phyloP scores from a whole-genome alignment of 1,140 invertebrate species.

The Bilobella aurantiaca region DNA sequence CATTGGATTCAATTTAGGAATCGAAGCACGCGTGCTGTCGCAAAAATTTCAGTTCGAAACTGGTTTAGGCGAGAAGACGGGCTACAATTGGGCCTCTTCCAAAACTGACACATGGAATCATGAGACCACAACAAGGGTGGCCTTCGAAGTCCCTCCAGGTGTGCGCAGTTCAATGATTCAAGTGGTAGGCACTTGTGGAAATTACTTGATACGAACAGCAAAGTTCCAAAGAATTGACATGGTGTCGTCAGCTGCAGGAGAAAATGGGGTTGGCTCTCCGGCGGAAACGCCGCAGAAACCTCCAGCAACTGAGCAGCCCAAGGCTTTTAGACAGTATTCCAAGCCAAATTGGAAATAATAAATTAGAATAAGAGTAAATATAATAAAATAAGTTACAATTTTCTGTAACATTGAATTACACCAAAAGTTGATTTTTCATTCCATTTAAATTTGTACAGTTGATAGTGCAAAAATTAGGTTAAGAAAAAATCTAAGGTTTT shows the following conservation, averaged over 20 bases:
- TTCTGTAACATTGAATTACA: too few relatives aligned
- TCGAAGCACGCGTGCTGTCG: neutral
- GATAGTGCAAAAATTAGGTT: too few relatives aligned
- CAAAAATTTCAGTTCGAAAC: slow-evolving; percentile 5
- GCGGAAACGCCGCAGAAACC: too few relatives aligned
- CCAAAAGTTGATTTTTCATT: too few relatives aligned
- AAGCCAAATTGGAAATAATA: too few relatives aligned
- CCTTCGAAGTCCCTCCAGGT: slow-evolving; percentile 11
- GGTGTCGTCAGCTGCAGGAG: neutral
- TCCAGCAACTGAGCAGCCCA: too few relatives aligned
- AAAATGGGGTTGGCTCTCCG: too few relatives aligned
- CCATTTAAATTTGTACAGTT: too few relatives aligned
- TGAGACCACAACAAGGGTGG: neutral
- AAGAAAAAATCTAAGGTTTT: too few relatives aligned
- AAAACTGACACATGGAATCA: slow-evolving; percentile 5
- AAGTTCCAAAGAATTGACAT: slow-evolving; percentile 8
- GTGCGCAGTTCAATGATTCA: slow-evolving; percentile 1
- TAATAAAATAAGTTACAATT: too few relatives aligned
- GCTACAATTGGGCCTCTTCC: slow-evolving; percentile 1
- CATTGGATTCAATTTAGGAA: neutral
- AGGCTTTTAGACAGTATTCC: too few relatives aligned
- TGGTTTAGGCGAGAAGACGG: neutral
- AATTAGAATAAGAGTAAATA: too few relatives aligned
- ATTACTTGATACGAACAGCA: neutral
- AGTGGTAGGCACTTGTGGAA: neutral